Evolutionary conservation across 2,888 invertebrate species (phyloP).

Genomic region (Trachelus tabidus): DNA sequence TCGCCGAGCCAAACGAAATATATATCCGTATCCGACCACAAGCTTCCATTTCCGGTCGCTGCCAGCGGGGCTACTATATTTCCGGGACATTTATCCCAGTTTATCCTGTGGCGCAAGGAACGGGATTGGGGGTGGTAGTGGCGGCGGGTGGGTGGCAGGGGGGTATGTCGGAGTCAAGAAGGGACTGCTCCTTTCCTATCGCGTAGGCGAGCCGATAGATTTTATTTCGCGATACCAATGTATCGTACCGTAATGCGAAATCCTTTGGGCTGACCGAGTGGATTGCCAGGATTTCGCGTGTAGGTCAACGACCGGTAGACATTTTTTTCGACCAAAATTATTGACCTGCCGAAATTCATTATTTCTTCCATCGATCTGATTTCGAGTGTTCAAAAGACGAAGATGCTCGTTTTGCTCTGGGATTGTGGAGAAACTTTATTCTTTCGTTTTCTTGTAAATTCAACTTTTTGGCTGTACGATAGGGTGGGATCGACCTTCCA

Average conservation of each 20-base stretch:
- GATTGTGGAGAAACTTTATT: neutral
- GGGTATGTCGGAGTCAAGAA: conserved; percentile 18
- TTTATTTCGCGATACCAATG: conserved; percentile 18
- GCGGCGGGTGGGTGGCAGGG: conserved; percentile 1
- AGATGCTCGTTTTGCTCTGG: neutral
- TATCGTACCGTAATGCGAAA: conserved; percentile 23
- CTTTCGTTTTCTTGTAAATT: neutral
- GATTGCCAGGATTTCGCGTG: neutral
- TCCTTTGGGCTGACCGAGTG: conserved; percentile 20
- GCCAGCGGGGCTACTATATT: conserved; percentile 64
- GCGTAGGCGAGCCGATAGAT: conserved; percentile 37
- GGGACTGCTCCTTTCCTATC: conserved; percentile 22
- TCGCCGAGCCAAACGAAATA: conserved; percentile 66
- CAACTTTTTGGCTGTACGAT: neutral
- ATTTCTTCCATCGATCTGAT: neutral
- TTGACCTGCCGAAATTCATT: neutral
- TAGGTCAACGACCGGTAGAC: neutral
- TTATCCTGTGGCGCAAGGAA: conserved; percentile 62
- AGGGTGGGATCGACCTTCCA: neutral
- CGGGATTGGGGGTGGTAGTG: conserved; percentile 25
- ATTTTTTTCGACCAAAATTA: neutral
- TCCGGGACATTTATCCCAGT: conserved; percentile 71
- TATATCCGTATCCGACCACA: conserved; percentile 69
- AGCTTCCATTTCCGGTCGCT: conserved; percentile 70
- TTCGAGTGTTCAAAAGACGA: neutral